Evolutionary conservation across 2,888 invertebrate species (phyloP), one percentile per base, ranked within the genome.

Genomic region (Netelia inedita): DNA sequence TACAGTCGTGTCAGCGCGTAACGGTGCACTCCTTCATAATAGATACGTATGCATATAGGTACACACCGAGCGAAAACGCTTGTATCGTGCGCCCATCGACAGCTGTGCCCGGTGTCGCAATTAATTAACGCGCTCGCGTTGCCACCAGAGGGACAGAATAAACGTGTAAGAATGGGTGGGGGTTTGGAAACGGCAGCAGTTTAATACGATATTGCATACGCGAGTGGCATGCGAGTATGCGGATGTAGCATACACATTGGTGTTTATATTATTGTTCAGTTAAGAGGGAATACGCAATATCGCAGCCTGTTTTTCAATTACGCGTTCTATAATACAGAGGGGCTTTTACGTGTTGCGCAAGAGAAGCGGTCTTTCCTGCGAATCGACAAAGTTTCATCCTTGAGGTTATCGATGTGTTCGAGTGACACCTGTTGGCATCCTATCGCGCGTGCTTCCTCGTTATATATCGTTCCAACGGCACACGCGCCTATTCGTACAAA

Each of bases 161-260:
- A 46, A 19, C 63, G 75, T 46, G 61, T 8, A 28, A 35, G 50
- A 46, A 5, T 11, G 21, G 50, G 46, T 9, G 73, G 57, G 21
- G 35, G 19, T 41, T 6, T 21, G 55, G 55, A 41, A 63, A 50
- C 74, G n/a, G 59, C 19, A 41, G 35, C 50, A 55, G 59, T 9
- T 71, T 57, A 16, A 72, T 71, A 14, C 72, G 79, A 73, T 69
- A 74, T 61, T 21, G 50, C 35, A 65, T 79, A 66, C 73, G 59
- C 46, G 80, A 50, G 50, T 43, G 57, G 41, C 55, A 61, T 35
- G 43, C 80, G 65, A 81, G 84, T 78, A 81, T 85, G 84, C 84
- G 84, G 81, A 85, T 81, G 81, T 78, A 57, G 10, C 78, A 65
- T 78, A 68, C 73, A 61, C 1, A 9, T 61, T 50, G 35, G 16